These are phyloP conservation scores for Galaxea fascicularis DNA, from an alignment of 92 coral and sea anemone genomes.

Conservation along the genomic window DNA sequence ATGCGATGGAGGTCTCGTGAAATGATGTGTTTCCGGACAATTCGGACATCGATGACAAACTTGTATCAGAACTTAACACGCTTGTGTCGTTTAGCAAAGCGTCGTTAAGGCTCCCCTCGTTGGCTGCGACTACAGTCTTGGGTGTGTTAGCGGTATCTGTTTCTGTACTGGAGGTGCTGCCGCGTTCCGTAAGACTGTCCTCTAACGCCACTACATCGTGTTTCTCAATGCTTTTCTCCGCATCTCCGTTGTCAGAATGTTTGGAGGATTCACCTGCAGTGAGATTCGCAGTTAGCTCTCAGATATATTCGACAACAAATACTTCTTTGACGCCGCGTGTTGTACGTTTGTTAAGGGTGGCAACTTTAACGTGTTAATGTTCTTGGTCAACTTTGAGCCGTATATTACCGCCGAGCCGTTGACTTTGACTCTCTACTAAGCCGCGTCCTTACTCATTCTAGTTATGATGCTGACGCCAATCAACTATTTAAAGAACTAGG, in stretches of 20 bases:
- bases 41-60: conserved; percentile 79
- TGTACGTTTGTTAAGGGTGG: no score
- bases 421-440: no score
- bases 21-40: conserved; percentile 81
- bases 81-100: conserved; percentile 74
- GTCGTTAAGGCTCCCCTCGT: conserved; percentile 65
- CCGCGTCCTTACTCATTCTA: no score
- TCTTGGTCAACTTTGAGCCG: no score
- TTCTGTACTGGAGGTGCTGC: conserved; percentile 39
- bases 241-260: conserved; percentile 13
- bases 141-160: conserved; percentile 43
- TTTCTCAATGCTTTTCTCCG: conserved; percentile 6
- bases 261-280: conserved; percentile 12
- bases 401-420: no score
- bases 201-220: neutral
- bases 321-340: no score
- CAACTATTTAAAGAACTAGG: no score
- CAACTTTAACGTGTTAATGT: no score
- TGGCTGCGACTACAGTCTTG: conserved; percentile 62
- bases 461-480: no score
- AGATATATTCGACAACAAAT: neutral
- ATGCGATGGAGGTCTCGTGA: conserved; percentile 82
- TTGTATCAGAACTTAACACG: conserved; percentile 69
- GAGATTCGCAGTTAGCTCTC: neutral
- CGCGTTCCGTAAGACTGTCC: conserved; percentile 15